A percentile compares a stretch with the other conserved stretches of the same genome.
Evolutionary conservation across 2,888 invertebrate species (phyloP).

Genomic region (Aelia acuminata): DNA sequence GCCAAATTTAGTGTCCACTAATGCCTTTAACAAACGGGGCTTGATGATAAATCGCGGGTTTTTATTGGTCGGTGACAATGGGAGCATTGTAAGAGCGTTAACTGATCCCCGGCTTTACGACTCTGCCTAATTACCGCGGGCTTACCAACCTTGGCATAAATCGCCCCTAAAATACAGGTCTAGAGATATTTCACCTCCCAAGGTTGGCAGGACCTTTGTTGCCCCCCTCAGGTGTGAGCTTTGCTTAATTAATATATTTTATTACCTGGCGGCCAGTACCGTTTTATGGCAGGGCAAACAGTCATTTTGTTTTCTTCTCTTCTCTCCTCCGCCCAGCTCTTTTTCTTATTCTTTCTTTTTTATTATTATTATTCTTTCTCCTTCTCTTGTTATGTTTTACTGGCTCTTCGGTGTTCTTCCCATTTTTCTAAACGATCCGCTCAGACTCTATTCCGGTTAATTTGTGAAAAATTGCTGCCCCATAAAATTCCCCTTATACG

Average conservation of each 20-base stretch:
- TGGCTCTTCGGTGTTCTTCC: conserved; percentile 13
- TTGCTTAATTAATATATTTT: conserved; percentile 58
- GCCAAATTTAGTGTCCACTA: conserved; percentile 57
- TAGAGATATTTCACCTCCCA: conserved; percentile 50
- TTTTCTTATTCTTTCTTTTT: neutral
- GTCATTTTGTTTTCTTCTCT: conserved; percentile 45
- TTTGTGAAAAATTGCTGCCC: conserved; percentile 36
- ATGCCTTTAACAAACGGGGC: conserved; percentile 56
- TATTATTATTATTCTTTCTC: no score
- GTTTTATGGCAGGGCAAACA: conserved; percentile 49
- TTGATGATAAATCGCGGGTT: conserved; percentile 59
- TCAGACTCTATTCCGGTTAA: neutral
- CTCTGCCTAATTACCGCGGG: conserved; percentile 54
- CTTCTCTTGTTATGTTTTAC: conserved; percentile 42
- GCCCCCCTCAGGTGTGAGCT: conserved; percentile 51
- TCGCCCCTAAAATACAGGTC: conserved; percentile 54
- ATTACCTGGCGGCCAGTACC: conserved; percentile 13
- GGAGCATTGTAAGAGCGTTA: conserved; percentile 54
- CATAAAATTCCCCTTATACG: neutral
- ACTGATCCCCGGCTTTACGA: conserved; percentile 56
- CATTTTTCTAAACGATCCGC: conserved; percentile 30
- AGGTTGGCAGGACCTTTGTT: conserved; percentile 53
- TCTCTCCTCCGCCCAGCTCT: neutral
- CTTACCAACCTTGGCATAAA: conserved; percentile 48
- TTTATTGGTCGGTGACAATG: conserved; percentile 58